Evolutionary conservation across 2,113 vertebrate genomes (phyloP).

Genomic region (Ammodytes dubius): DNA sequence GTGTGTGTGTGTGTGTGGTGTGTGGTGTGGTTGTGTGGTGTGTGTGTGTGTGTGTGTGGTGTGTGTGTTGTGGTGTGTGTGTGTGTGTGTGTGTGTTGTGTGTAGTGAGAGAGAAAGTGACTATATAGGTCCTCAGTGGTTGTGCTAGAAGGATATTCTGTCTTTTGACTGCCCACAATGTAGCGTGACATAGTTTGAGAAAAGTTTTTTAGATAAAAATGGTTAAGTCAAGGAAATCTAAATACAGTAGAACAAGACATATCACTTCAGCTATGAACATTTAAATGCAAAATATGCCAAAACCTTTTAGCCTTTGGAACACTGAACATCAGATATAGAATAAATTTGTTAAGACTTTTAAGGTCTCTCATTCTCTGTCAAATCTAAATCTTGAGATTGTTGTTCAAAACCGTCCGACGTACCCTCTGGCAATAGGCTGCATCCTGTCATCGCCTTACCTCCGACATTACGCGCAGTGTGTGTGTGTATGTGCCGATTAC

Average conservation of each 20-base stretch:
- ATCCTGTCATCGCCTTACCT: conserved; percentile 62
- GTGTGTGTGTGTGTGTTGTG: conserved; percentile 13
- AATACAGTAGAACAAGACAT: background rate
- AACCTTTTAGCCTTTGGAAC: conserved; percentile 2
- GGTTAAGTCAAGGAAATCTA: background rate
- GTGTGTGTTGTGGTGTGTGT: conserved; percentile 41
- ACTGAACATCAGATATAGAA: conserved; percentile 9
- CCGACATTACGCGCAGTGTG: conserved; percentile 42
- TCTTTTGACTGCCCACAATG: conserved; percentile 39
- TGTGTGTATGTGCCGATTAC: conserved; percentile 46
- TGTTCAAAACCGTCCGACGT: conserved; percentile 26
- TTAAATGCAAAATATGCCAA: background rate
- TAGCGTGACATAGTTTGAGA: conserved; percentile 11
- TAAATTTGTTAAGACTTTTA: background rate
- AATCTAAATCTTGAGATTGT: conserved; percentile 37
- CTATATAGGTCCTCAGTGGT: conserved; percentile 46
- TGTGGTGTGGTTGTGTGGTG: conserved; percentile 36
- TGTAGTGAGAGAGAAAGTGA: conserved; percentile 23
- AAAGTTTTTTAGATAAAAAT: conserved; percentile 8
- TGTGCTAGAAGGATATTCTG: conserved; percentile 42
- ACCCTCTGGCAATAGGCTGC: conserved; percentile 5
- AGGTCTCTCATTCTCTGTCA: conserved; percentile 4
- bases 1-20: conserved; percentile 39
- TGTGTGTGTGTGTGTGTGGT: conserved; percentile 29
- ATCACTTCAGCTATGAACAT: background rate